phyloP scores from a whole-genome alignment of 2,888 invertebrate species.

The Shargacucullia verbasci region DNA sequence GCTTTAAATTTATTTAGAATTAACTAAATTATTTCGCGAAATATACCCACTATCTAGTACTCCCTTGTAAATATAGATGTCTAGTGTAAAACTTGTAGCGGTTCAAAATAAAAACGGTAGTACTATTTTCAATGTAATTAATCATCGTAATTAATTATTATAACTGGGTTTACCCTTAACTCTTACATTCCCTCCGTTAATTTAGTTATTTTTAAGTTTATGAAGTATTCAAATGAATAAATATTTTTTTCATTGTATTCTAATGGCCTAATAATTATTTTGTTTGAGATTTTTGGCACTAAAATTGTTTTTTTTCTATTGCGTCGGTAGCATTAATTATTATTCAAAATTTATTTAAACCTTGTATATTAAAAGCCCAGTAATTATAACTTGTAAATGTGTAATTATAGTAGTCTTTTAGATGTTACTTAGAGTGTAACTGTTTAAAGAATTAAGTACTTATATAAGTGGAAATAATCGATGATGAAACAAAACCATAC shows the following conservation, averaged over 20 bases:
- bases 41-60: conserved; percentile 75
- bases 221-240: conserved; percentile 25
- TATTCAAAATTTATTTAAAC: conserved; percentile 47
- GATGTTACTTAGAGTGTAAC: conserved; percentile 87
- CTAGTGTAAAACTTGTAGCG: conserved; percentile 62
- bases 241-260: conserved; percentile 19
- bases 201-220: conserved; percentile 67
- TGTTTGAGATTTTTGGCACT: conserved; percentile 34
- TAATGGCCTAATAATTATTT: conserved; percentile 50
- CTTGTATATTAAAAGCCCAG: conserved; percentile 71
- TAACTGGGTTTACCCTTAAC: conserved; percentile 64
- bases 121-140: conserved; percentile 53
- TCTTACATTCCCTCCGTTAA: conserved; percentile 70
- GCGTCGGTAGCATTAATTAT: conserved; percentile 10
- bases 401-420: conserved; percentile 86
- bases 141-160: conserved; percentile 36
- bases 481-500: conserved; percentile 79
- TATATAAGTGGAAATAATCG: conserved; percentile 58
- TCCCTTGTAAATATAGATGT: conserved; percentile 81
- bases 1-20: conserved; percentile 48
- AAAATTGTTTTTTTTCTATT: conserved; percentile 13
- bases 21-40: conserved; percentile 86
- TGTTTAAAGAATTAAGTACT: conserved; percentile 71
- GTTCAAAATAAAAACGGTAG: conserved; percentile 49
- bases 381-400: conserved; percentile 83